Evolutionary conservation across 2,888 invertebrate species (phyloP), one percentile per base, ranked within the genome.

Genomic region (Protonemura montana): DNA sequence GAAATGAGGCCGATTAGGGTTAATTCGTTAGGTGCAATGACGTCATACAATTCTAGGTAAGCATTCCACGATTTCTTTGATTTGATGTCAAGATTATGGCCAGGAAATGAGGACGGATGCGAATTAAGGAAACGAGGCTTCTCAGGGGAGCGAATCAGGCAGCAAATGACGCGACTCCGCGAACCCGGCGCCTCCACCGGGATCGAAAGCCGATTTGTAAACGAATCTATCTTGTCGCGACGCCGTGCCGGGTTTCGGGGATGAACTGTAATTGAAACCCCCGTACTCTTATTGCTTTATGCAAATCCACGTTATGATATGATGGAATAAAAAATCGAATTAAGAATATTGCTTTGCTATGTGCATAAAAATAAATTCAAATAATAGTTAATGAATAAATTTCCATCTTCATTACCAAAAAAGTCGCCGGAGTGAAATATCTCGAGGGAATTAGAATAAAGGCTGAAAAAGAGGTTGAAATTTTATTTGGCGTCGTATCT

Each of bases 331-430:
- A 59, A 59, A 59, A 59, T 59, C 21, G 59, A 59, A 59, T 59
- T 59, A 59, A 59, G 59, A 59, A 59, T 59, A 59, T 59, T 59
- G 59, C 59, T 59, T 59, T 59, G 59, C 27, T 78, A 78, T 78
- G 28, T 78, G 78, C 28, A 78, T 27, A 78, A 28, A 78, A 78
- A 78, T 78, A 78, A 78, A 78, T 78, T 78, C 78, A 26, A 78
- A 28, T 28, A 78, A 78, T 78, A 28, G 28, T 78, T 78, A 78
- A 78, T 78, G 78, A 78, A 78, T 78, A 78, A 26, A 78, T 78
- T 78, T 78, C 28, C 26, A 28, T 27, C 78, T 78, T 27, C 28
- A 78, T 78, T 78, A 27, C 28, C 78, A 78, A 26, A 78, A n/a
- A 27, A 27, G 25, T 78, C 78, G 28, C 28, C 27, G 26, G 6